Percentiles rank a stretch among this genome's conserved stretches.
phyloP scores from a whole-genome alignment of 2,797 vertebrate genomes.

The Hemibagrus guttatus region DNA sequence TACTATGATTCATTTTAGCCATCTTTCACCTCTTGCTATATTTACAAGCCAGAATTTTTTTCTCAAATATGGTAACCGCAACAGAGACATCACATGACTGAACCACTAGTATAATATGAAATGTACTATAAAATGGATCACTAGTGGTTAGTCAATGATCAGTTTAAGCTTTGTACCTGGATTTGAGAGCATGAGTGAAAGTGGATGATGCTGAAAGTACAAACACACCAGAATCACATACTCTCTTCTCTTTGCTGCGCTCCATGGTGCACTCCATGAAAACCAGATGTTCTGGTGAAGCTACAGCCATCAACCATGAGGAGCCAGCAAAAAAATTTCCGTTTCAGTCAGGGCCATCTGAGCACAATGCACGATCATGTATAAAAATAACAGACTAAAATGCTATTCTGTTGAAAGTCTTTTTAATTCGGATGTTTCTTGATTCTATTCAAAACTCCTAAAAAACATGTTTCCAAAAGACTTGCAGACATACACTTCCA shows the following conservation, averaged over 20 bases:
- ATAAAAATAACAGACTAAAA: background rate
- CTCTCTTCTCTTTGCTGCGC: background rate
- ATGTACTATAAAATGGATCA: background rate
- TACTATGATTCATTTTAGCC: background rate
- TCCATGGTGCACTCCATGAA: slow-evolving; percentile 4
- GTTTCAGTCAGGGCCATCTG: slow-evolving; percentile 5
- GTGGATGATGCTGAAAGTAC: background rate
- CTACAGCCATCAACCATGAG: slow-evolving; percentile 9
- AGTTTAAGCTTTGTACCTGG: slow-evolving; percentile 2
- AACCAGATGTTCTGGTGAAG: slow-evolving; percentile 29
- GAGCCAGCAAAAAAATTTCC: slow-evolving; percentile 29
- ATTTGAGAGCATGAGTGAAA: background rate
- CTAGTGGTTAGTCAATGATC: background rate
- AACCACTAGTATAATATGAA: background rate
- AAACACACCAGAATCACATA: slow-evolving; percentile 8
- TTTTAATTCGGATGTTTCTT: background rate
- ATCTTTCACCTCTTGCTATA: background rate
- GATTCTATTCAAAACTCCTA: background rate
- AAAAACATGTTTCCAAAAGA: background rate
- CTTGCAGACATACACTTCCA: background rate
- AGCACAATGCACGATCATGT: background rate
- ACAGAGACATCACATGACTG: background rate
- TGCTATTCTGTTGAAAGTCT: background rate
- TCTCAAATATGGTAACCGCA: background rate
- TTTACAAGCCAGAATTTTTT: background rate